phyloP scores from a whole-genome alignment of 2,888 invertebrate genomes.

The Tolmerus cingulatus region DNA sequence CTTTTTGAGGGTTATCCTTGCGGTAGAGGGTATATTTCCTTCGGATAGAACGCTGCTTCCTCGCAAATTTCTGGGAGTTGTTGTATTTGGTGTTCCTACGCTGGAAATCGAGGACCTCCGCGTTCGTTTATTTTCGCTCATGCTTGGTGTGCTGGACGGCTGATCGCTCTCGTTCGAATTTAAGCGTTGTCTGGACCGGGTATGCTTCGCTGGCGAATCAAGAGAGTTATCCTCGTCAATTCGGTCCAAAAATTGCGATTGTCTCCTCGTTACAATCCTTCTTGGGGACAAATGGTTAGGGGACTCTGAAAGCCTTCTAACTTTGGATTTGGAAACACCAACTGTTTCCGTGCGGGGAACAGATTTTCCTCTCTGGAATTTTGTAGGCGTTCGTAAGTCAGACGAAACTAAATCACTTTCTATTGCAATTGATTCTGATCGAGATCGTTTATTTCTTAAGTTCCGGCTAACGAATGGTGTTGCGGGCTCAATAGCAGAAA shows the following conservation, averaged over 20 bases:
- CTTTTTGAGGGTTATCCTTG: background rate
- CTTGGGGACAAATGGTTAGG: constrained; percentile 46
- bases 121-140: constrained; percentile 49
- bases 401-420: background rate
- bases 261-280: constrained; percentile 50
- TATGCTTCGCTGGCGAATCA: constrained; percentile 53
- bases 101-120: constrained; percentile 52
- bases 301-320: constrained; percentile 50
- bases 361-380: constrained; percentile 40
- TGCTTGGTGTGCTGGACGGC: constrained; percentile 36
- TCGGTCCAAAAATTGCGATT: constrained; percentile 52
- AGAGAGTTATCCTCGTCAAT: constrained; percentile 51
- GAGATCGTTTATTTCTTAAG: constrained; percentile 23
- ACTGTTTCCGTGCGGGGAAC: constrained; percentile 30
- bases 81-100: constrained; percentile 23
- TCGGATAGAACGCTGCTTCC: constrained; percentile 37
- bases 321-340: constrained; percentile 47
- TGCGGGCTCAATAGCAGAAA: background rate
- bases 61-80: constrained; percentile 14
- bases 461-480: background rate
- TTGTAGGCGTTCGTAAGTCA: background rate
- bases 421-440: constrained; percentile 41
- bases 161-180: constrained; percentile 52
- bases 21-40: constrained; percentile 35
- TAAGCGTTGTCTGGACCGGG: constrained; percentile 52